Conservation (phyloP, 2,113 vertebrate genomes). For the Daubentonia madagascariensis region DNA sequence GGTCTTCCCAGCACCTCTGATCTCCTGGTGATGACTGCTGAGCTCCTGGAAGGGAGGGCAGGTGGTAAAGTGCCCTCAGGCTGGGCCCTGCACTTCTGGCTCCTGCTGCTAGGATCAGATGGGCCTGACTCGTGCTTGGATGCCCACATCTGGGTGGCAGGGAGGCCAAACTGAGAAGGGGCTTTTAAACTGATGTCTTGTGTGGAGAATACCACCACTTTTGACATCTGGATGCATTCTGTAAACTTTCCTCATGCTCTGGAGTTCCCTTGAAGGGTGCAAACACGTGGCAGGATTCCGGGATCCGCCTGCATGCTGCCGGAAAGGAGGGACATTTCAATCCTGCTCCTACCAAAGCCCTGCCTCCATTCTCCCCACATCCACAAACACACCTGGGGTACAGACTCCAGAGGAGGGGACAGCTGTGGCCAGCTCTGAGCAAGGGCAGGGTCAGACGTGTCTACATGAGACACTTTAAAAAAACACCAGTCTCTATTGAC, state of each 20-base stretch:
- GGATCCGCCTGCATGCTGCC: rapidly evolving
- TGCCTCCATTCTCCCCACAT: no score
- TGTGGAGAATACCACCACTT: neutral
- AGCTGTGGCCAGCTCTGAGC: neutral
- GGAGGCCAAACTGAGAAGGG: neutral
- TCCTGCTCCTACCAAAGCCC: neutral
- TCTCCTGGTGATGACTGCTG: neutral
- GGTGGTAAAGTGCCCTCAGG: neutral
- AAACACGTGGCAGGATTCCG: neutral
- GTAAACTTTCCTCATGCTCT: neutral
- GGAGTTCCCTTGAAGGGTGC: neutral
- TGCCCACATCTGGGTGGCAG: neutral
- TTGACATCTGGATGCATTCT: neutral
- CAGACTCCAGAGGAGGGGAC: neutral
- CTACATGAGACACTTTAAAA: neutral
- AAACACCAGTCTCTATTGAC: neutral
- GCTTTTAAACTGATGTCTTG: neutral
- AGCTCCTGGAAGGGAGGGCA: neutral
- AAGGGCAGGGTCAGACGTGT: neutral
- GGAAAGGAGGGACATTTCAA: neutral
- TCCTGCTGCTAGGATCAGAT: neutral
- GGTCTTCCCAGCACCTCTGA: rapidly evolving
- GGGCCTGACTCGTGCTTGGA: rapidly evolving
- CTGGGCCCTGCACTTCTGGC: neutral
- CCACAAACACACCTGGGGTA: neutral